These are phyloP conservation scores for Alces alces DNA, from an alignment of 2,113 vertebrate genomes.

Conservation along the genomic window DNA sequence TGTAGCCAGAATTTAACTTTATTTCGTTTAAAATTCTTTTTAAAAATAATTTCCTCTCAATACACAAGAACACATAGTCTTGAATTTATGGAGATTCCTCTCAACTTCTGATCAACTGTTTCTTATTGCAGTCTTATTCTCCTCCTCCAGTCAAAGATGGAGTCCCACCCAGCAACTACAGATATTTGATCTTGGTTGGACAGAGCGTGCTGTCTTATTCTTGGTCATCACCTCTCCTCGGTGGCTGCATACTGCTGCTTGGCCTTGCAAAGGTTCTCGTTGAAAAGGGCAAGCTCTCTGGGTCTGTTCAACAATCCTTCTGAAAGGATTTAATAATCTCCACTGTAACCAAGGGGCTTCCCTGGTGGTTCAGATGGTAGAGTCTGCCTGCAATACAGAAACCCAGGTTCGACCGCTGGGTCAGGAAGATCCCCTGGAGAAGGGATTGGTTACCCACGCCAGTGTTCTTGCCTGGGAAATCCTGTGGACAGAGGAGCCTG, in stretches of 20 bases:
- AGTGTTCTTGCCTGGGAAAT: neutral
- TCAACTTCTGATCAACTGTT: neutral
- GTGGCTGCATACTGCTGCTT: neutral
- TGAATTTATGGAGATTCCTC: neutral
- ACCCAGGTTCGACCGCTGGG: neutral
- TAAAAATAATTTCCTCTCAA: neutral
- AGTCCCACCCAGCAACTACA: neutral
- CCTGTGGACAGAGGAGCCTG: neutral
- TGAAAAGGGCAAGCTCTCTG: neutral
- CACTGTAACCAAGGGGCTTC: neutral
- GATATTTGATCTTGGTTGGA: neutral
- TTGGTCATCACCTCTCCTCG: neutral
- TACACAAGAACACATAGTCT: neutral
- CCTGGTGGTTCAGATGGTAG: neutral
- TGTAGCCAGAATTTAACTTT: neutral
- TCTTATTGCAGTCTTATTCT: neutral
- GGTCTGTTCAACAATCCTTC: neutral
- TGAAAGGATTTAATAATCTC: neutral
- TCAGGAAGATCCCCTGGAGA: neutral
- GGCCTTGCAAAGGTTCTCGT: neutral
- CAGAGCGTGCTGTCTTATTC: neutral
- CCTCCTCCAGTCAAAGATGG: neutral
- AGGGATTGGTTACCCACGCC: neutral
- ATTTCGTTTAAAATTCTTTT: constrained; percentile 10
- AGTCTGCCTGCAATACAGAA: neutral